These are phyloP conservation scores for Oppia nitens DNA, from an alignment of 1,140 invertebrate genomes.

Conservation along the genomic window DNA sequence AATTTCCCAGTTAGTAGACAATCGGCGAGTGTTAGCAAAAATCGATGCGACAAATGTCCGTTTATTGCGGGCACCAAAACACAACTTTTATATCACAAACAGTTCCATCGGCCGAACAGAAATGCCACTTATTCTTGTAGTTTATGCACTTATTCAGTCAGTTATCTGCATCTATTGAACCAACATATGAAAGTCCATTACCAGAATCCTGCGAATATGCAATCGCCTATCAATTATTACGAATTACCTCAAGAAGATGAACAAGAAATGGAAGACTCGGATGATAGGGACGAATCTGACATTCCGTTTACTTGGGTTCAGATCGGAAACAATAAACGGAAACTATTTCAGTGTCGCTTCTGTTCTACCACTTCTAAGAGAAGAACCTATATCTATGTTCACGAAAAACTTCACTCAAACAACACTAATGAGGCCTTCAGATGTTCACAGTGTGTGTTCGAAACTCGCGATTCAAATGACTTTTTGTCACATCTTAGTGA, in stretches of 20 bases:
- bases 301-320: constrained; percentile 48
- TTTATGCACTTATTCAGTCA: constrained; percentile 62
- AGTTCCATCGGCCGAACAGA: constrained; percentile 50
- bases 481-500: constrained; percentile 59
- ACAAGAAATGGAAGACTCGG: not conserved
- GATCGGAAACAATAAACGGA: constrained; percentile 46
- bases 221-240: not conserved
- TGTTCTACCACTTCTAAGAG: constrained; percentile 62
- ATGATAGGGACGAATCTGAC: constrained; percentile 15
- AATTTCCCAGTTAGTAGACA: not conserved
- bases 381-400: constrained; percentile 54
- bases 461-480: constrained; percentile 51
- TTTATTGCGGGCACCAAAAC: constrained; percentile 65
- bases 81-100: constrained; percentile 64
- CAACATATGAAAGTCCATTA: constrained; percentile 58
- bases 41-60: constrained; percentile 52
- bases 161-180: constrained; percentile 52
- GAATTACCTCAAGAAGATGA: constrained; percentile 12
- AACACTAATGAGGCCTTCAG: constrained; percentile 23
- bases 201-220: not conserved
- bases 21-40: constrained; percentile 25
- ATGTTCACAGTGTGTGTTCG: constrained; percentile 64
- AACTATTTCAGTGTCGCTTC: constrained; percentile 66
- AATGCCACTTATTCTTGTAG: constrained; percentile 52
- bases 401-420: constrained; percentile 62